A percentile compares a stretch with the other conserved stretches of the same genome.
Evolutionary conservation across 1,140 invertebrate genomes (phyloP).

Genomic region (Coelopa frigida): DNA sequence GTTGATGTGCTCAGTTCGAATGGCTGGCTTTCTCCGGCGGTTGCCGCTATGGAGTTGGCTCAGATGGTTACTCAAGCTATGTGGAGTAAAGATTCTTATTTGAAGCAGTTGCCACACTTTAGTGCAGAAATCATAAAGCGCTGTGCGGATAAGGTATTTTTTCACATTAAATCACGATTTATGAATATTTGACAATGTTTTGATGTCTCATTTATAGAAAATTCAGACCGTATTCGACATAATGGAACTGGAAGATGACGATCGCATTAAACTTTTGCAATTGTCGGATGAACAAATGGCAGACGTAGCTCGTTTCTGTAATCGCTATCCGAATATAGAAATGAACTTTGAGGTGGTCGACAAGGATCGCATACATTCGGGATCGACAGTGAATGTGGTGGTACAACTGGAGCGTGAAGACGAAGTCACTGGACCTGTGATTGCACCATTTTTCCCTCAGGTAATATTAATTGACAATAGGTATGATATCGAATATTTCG

Average conservation of each 20-base stretch:
- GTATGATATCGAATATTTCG: conserved; percentile 2
- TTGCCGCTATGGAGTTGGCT: conserved; percentile 98
- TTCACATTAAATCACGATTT: conserved; percentile 42
- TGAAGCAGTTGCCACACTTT: conserved; percentile 97
- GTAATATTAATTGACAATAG: conserved; percentile 49
- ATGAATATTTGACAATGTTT: not conserved
- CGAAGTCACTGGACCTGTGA: conserved; percentile 91
- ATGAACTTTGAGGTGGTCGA: conserved; percentile 86
- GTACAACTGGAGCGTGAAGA: conserved; percentile 94
- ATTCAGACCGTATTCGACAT: conserved; percentile 98
- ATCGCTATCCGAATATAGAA: conserved; percentile 98
- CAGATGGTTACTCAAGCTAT: conserved; percentile 99
- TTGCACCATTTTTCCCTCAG: conserved; percentile 96
- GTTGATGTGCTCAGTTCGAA: conserved; percentile 98
- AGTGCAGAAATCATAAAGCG: conserved; percentile 81
- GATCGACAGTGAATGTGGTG: conserved; percentile 76
- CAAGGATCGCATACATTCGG: conserved; percentile 71
- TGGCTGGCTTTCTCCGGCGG: conserved; percentile 94
- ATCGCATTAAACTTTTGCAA: conserved; percentile 77
- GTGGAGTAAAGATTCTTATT: conserved; percentile 98
- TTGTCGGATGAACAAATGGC: conserved; percentile 84
- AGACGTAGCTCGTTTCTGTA: conserved; percentile 97
- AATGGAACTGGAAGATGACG: conserved; percentile 96
- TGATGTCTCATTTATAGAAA: conserved; percentile 48
- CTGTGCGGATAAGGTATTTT: conserved; percentile 68